phyloP scores from a whole-genome alignment of 2,888 invertebrate species.

The Chironomus tentans region DNA sequence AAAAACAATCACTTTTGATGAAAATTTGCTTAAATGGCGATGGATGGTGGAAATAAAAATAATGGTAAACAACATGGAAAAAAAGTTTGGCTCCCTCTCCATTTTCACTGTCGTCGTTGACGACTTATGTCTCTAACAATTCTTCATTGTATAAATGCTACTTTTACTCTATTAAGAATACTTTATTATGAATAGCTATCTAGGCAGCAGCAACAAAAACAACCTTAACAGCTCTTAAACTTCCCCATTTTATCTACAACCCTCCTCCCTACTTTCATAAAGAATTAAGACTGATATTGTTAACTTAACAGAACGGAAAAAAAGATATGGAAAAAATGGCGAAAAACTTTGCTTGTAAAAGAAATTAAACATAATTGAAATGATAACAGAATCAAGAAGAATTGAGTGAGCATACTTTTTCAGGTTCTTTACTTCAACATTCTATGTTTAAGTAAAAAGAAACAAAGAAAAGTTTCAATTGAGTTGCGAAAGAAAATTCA shows the following conservation, averaged over 20 bases:
- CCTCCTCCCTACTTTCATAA: background rate
- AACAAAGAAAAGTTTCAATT: background rate
- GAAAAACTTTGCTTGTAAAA: background rate
- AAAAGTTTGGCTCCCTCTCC: background rate
- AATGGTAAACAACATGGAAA: background rate
- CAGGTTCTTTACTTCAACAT: background rate
- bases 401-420: background rate
- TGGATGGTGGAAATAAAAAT: background rate
- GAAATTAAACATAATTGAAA: slow-evolving; percentile 24
- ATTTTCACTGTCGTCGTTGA: too few relatives aligned
- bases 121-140: too few relatives aligned
- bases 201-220: background rate
- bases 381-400: background rate
- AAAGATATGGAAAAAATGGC: background rate
- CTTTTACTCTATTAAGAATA: too few relatives aligned
- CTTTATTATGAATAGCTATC: background rate
- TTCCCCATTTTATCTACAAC: background rate
- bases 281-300: background rate
- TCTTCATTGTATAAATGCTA: too few relatives aligned
- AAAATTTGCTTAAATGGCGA: background rate
- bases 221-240: background rate
- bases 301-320: background rate
- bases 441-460: background rate
- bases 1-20: background rate
- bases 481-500: background rate